These are phyloP conservation scores for Trichopoda pennipes DNA, from an alignment of 2,888 invertebrate species.

Conservation along the genomic window DNA sequence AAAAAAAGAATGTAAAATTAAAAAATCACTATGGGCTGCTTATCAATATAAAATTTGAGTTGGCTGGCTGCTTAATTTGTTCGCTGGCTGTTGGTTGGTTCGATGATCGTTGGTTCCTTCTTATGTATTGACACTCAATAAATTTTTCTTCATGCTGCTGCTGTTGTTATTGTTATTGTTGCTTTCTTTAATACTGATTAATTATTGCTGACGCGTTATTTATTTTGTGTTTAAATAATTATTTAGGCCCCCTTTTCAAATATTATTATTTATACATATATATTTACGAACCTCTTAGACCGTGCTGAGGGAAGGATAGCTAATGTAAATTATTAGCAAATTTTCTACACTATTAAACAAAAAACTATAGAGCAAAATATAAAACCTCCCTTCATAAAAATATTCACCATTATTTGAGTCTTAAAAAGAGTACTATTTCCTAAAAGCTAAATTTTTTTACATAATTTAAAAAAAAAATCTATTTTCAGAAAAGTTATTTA, in stretches of 20 bases:
- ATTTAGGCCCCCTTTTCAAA: neutral
- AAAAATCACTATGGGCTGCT: conserved; percentile 36
- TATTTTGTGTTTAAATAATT: conserved; percentile 41
- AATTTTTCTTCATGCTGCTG: conserved; percentile 21
- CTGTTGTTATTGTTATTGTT: too few species aligned
- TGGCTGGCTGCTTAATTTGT: conserved; percentile 12
- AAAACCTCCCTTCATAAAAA: too few species aligned
- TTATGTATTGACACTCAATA: conserved; percentile 38
- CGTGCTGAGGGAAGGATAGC: too few species aligned
- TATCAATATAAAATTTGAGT: conserved; percentile 1
- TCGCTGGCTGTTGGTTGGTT: neutral
- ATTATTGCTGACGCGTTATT: conserved; percentile 79
- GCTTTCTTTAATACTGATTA: conserved; percentile 79
- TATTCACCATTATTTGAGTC: too few species aligned
- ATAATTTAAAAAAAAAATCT: too few species aligned
- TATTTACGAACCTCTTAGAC: too few species aligned
- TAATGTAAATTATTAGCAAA: too few species aligned
- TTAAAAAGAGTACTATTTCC: too few species aligned
- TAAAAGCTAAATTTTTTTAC: too few species aligned
- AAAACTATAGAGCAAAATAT: too few species aligned
- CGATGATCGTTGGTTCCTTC: conserved; percentile 2
- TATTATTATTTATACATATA: neutral
- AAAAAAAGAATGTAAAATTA: conserved; percentile 1
- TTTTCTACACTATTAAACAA: too few species aligned
- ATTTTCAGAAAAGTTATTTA: too few species aligned